phyloP scores from a whole-genome alignment of 2,888 invertebrate genomes.

The Acleris holmiana region DNA sequence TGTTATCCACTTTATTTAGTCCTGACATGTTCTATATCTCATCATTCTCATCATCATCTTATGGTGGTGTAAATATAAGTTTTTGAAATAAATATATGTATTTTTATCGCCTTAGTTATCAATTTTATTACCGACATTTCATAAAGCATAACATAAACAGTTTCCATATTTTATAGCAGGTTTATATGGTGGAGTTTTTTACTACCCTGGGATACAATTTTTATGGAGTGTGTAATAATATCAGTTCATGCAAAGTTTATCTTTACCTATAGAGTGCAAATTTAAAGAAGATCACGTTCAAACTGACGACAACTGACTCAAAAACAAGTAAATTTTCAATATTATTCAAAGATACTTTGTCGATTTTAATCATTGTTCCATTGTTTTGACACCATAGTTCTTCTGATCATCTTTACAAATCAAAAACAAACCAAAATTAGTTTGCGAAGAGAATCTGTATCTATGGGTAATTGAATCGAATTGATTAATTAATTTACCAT shows the following conservation, averaged over 20 bases:
- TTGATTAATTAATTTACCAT: slow-evolving; percentile 29
- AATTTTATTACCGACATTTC: neutral
- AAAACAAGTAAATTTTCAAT: neutral
- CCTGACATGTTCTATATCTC: too few relatives aligned
- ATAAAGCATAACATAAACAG: slow-evolving; percentile 2
- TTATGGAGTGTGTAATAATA: slow-evolving; percentile 9
- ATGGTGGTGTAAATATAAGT: too few relatives aligned
- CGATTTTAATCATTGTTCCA: too few relatives aligned
- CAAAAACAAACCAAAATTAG: too few relatives aligned
- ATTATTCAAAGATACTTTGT: too few relatives aligned
- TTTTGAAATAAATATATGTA: too few relatives aligned
- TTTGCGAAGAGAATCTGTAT: too few relatives aligned
- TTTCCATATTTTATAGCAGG: slow-evolving; percentile 9
- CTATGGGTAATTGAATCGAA: slow-evolving; percentile 18
- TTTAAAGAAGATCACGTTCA: slow-evolving; percentile 1
- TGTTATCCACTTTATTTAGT: too few relatives aligned
- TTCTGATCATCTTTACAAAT: too few relatives aligned
- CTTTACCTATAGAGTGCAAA: slow-evolving; percentile 23
- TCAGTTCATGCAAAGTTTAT: slow-evolving; percentile 11
- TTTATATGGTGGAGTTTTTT: neutral
- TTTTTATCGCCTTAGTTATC: neutral
- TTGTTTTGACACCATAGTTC: too few relatives aligned
- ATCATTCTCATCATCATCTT: too few relatives aligned
- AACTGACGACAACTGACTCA: neutral
- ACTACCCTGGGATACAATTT: neutral